These are phyloP conservation scores for Lampris megalopsis DNA, from an alignment of 2,113 vertebrate genomes.

Conservation along the genomic window DNA sequence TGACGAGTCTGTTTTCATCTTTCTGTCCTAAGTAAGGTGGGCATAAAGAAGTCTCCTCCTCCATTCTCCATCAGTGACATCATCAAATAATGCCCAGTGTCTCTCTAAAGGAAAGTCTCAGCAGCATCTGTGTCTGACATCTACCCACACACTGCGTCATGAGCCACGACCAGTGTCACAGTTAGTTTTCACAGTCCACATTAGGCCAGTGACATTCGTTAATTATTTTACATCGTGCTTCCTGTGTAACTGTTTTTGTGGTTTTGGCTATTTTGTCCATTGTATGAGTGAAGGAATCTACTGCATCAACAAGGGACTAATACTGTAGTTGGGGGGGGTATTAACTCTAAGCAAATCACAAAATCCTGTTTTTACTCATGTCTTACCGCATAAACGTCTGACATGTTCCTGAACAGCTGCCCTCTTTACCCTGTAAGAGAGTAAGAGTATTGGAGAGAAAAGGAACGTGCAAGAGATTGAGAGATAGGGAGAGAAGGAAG, in stretches of 20 bases:
- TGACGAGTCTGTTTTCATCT: neutral
- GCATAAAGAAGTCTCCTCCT: constrained; percentile 61
- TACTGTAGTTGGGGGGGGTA: too few relatives aligned
- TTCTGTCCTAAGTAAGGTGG: constrained; percentile 64
- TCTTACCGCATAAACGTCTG: too few relatives aligned
- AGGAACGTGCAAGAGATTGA: too few relatives aligned
- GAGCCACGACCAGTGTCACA: neutral
- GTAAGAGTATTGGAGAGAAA: neutral
- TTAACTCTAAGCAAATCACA: too few relatives aligned
- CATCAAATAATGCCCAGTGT: constrained; percentile 59
- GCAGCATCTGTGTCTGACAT: neutral
- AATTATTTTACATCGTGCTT: neutral
- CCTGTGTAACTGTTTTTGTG: constrained; percentile 18
- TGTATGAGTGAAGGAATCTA: neutral
- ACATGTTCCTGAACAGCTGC: neutral
- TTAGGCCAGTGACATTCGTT: neutral
- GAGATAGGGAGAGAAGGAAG: too few relatives aligned
- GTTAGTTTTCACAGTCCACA: neutral
- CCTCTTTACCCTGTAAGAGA: constrained; percentile 6
- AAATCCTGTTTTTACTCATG: too few relatives aligned
- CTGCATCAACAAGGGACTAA: neutral
- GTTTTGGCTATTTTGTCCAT: neutral
- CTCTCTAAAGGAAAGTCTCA: neutral
- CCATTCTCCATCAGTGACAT: constrained; percentile 73
- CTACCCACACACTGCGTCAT: neutral